Base-by-base conservation (phyloP, 1,140 invertebrate genomes). In the Zophobas atratus region DNA sequence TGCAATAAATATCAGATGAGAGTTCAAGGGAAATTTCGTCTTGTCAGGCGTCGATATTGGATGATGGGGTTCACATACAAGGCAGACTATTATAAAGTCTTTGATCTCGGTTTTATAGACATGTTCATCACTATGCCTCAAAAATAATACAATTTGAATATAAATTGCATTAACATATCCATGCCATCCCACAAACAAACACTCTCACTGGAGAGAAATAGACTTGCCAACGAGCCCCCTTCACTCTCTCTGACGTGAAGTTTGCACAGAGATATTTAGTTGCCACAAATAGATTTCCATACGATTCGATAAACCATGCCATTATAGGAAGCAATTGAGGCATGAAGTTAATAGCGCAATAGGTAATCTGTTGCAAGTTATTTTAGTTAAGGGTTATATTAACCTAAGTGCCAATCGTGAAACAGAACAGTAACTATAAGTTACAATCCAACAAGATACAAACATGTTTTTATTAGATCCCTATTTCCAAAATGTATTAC, bases 131-230 rank as follows among this genome's bases (percentile, higher is more conserved):
- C 51, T n/a, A 73, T 73, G 51, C 55, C 49, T 56, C 49, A 73
- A 73, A 73, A 73, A 73, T 73, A 73, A 73, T 73, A 53, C 48
- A 57, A 73, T 73, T 73, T 73, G 71, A 73, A 73, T 73, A 73
- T 73, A 73, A 73, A 73, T 73, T 73, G 41, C 71, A 73, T 73
- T 73, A 57, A 43, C 71, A 73, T 57, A 53, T 55, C 71, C 55
- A 33, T 55, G 46, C 51, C 51, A 38, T 32, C 51, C 36, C 39
- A 48, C 41, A 73, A 73, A 73, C 71, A 73, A 57, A 73, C 38
- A 73, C 46, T 55, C 51, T 73, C 39, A 39, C 39, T 6, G 38
- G 36, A 43, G 33, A 41, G 60, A 41, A 67, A 67, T 67, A 33
- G 38, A 67, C 60, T 67, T 60, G 53, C 36, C 56, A 60, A 60